Evolutionary conservation across 1,140 invertebrate genomes (phyloP).

Genomic region (Theocolax elegans): DNA sequence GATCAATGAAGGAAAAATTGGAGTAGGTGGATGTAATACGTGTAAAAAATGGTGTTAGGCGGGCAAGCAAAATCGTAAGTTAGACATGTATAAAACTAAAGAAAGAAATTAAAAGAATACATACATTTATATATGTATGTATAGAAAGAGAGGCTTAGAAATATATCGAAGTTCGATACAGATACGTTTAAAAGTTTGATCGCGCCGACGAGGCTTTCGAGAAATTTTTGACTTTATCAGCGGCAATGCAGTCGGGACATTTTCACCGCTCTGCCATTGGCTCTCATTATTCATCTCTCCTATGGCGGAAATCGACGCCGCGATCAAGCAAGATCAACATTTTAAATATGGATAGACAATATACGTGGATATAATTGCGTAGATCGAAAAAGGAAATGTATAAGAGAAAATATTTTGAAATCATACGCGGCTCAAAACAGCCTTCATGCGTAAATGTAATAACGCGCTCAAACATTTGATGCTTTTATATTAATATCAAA

Average conservation of each 20-base stretch:
- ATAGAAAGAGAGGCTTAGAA: background rate
- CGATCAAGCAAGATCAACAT: background rate
- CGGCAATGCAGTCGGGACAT: conserved; percentile 60
- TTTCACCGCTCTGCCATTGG: conserved; percentile 66
- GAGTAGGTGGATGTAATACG: too few relatives aligned
- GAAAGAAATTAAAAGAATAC: background rate
- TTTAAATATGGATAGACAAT: too few relatives aligned
- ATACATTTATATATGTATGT: background rate
- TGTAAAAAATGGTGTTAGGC: background rate
- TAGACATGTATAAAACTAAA: background rate
- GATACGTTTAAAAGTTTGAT: conserved; percentile 14
- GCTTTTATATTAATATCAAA: too few relatives aligned
- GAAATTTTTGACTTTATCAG: background rate
- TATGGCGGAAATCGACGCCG: conserved; percentile 39
- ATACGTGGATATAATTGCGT: too few relatives aligned
- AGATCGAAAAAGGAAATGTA: too few relatives aligned
- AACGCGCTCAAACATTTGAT: too few relatives aligned
- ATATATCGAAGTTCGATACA: background rate
- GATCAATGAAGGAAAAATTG: too few relatives aligned
- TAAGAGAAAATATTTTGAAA: too few relatives aligned
- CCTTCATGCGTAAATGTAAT: too few relatives aligned
- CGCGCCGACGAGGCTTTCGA: background rate
- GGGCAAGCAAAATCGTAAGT: background rate
- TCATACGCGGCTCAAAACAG: too few relatives aligned
- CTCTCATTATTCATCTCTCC: conserved; percentile 68